phyloP scores from a whole-genome alignment of 2,113 vertebrate species.

The Tretioscincus oriximinensis region DNA sequence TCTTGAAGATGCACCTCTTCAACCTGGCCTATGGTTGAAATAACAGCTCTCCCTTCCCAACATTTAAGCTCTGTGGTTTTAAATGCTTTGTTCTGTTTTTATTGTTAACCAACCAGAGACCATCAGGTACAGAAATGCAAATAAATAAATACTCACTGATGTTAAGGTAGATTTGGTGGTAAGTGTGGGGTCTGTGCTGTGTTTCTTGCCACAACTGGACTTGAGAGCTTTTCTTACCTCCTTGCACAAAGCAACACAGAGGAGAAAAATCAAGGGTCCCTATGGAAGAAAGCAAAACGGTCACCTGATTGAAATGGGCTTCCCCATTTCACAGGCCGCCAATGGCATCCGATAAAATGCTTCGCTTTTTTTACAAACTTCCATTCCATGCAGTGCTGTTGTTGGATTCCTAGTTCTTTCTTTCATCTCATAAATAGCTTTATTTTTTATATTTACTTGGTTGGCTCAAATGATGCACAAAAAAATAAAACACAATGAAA shows the following conservation, averaged over 20 bases:
- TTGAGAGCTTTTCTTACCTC: conserved; percentile 85
- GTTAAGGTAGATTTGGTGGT: conserved; percentile 84
- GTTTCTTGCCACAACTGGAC: conserved; percentile 83
- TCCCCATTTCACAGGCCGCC: neutral
- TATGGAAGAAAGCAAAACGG: conserved; percentile 51
- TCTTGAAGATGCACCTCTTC: too few species aligned
- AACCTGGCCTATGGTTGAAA: too few species aligned
- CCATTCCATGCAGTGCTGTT: neutral
- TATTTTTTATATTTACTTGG: too few species aligned
- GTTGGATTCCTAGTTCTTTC: neutral
- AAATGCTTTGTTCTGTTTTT: too few species aligned
- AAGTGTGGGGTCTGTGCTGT: conserved; percentile 76
- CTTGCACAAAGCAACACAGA: conserved; percentile 86
- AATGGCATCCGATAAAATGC: neutral
- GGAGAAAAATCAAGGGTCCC: conserved; percentile 91
- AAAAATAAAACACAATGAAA: too few species aligned
- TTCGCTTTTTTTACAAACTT: neutral
- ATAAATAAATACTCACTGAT: conserved; percentile 74
- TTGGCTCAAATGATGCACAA: too few species aligned
- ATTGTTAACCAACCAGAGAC: too few species aligned
- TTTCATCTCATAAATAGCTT: neutral
- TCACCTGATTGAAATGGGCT: neutral
- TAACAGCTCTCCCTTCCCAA: too few species aligned
- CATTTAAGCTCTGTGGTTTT: too few species aligned
- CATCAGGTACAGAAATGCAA: too few species aligned